phyloP scores from a whole-genome alignment of 2,113 vertebrate species.

The Seriola quinqueradiata region DNA sequence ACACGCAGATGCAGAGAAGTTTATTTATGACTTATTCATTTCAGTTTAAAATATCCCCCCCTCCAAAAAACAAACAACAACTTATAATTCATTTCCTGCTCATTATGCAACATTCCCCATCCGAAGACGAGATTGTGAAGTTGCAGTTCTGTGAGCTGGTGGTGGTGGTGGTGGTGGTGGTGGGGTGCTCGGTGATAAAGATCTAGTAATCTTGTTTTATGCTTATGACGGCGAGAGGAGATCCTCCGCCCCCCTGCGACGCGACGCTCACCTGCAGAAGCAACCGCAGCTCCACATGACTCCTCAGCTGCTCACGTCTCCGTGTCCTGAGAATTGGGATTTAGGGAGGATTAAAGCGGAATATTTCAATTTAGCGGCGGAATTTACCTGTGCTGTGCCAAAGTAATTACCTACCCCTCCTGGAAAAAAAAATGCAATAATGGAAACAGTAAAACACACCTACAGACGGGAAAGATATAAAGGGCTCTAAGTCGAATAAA shows the following conservation, averaged over 20 bases:
- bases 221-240: constrained; percentile 65
- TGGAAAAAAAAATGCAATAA: constrained; percentile 67
- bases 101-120: constrained; percentile 57
- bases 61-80: not conserved
- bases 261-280: constrained; percentile 77
- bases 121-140: constrained; percentile 41
- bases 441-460: constrained; percentile 54
- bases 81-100: constrained; percentile 37
- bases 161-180: not conserved
- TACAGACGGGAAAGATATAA: constrained; percentile 48
- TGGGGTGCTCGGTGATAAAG: constrained; percentile 54
- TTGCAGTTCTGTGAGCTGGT: constrained; percentile 16
- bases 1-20: constrained; percentile 24
- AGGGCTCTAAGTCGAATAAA: constrained; percentile 57
- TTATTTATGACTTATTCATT: constrained; percentile 58
- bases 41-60: constrained; percentile 36
- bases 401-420: constrained; percentile 70
- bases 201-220: constrained; percentile 76
- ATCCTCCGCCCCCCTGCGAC: constrained; percentile 54
- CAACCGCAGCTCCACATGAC: constrained; percentile 61
- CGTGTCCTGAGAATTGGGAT: constrained; percentile 66
- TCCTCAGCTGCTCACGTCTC: constrained; percentile 58
- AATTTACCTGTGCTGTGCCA: constrained; percentile 71
- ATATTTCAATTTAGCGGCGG: constrained; percentile 73
- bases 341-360: constrained; percentile 75